Percentiles rank a stretch among this genome's conserved stretches.
phyloP scores from a whole-genome alignment of 1,140 invertebrate genomes.

The Mylabris phalerata region DNA sequence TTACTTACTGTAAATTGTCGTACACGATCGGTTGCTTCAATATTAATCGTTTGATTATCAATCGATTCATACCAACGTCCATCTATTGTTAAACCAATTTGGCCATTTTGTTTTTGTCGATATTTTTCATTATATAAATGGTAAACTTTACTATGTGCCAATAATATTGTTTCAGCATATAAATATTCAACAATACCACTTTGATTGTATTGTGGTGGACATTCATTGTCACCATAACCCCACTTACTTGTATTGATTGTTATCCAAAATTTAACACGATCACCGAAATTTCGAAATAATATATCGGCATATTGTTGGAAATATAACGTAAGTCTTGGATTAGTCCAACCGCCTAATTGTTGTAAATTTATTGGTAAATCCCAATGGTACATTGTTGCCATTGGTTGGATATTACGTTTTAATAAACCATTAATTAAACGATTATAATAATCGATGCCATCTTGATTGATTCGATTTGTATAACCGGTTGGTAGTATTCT shows the following conservation, averaged over 20 bases:
- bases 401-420: constrained; percentile 48
- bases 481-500: constrained; percentile 51
- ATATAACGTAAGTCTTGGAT: constrained; percentile 50
- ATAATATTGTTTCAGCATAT: constrained; percentile 39
- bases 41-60: not conserved
- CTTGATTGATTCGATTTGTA: constrained; percentile 44
- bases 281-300: constrained; percentile 22
- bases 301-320: constrained; percentile 42
- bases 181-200: constrained; percentile 40
- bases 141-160: constrained; percentile 42
- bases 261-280: constrained; percentile 44
- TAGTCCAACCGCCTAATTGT: constrained; percentile 58
- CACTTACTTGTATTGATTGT: constrained; percentile 45
- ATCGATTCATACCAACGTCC: constrained; percentile 8
- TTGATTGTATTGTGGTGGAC: constrained; percentile 30
- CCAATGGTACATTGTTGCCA: constrained; percentile 66
- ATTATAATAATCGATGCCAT: constrained; percentile 52
- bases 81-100: constrained; percentile 15
- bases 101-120: constrained; percentile 4
- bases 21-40: constrained; percentile 7
- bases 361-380: constrained; percentile 59
- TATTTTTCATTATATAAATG: constrained; percentile 42
- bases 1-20: not conserved
- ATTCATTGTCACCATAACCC: constrained; percentile 35
- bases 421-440: constrained; percentile 49